Conservation (phyloP, 1,140 invertebrate species). For the Ruditapes philippinarum region DNA sequence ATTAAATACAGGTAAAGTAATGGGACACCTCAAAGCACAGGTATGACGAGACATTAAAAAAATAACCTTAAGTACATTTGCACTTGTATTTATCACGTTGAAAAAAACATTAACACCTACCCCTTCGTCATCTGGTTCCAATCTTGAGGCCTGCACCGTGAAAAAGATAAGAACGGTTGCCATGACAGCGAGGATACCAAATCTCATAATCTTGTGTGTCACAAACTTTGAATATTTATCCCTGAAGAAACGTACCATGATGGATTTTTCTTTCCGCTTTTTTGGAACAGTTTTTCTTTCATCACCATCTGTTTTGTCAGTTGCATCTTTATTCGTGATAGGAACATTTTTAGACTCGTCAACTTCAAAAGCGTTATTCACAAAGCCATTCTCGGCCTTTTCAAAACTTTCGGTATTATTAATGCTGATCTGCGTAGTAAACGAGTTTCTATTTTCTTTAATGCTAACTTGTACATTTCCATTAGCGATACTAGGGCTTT, state of each 20-base stretch:
- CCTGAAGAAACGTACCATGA: conserved; percentile 71
- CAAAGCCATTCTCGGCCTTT: background rate
- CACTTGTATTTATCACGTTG: no score
- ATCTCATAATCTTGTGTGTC: conserved; percentile 68
- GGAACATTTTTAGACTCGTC: background rate
- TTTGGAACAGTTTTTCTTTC: background rate
- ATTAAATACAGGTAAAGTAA: no score
- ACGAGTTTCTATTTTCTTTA: conserved; percentile 1
- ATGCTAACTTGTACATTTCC: background rate
- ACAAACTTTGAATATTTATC: conserved; percentile 69
- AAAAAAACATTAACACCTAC: conserved; percentile 57
- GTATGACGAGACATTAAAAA: no score
- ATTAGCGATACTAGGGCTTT: background rate
- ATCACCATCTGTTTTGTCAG: background rate
- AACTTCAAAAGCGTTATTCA: conserved; percentile 32
- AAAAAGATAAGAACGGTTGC: conserved; percentile 62
- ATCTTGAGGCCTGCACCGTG: conserved; percentile 58
- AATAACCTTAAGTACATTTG: no score
- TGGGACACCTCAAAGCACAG: no score
- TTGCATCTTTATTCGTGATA: background rate
- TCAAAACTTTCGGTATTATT: background rate
- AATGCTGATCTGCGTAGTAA: conserved; percentile 11
- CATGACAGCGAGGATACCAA: conserved; percentile 69
- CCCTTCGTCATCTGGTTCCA: conserved; percentile 75
- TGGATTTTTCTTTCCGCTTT: conserved; percentile 51